phyloP scores from a whole-genome alignment of 2,797 vertebrate genomes.

The Scyliorhinus canicula region DNA sequence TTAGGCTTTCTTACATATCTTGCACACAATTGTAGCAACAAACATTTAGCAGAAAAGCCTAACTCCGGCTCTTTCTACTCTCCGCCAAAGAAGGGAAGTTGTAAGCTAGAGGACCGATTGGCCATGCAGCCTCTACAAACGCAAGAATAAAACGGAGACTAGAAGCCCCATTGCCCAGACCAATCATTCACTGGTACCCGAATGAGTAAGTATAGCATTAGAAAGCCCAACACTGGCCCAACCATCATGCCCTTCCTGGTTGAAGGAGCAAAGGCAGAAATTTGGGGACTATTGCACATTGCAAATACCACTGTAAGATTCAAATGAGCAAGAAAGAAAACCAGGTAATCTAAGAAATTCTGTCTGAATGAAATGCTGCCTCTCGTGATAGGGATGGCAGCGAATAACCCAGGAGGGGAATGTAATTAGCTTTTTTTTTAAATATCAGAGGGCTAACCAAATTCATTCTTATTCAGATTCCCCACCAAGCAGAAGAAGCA shows the following conservation, averaged over 20 bases:
- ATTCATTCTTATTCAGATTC: background rate
- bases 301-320: background rate
- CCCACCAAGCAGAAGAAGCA: background rate
- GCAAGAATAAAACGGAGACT: background rate
- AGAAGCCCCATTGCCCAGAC: background rate
- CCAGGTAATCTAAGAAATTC: background rate
- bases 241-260: background rate
- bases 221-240: background rate
- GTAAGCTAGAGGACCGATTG: background rate
- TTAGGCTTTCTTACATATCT: background rate
- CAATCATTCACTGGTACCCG: background rate
- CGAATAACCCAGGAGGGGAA: background rate
- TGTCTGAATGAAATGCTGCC: background rate
- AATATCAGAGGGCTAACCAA: slow-evolving; percentile 6
- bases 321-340: background rate
- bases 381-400: slow-evolving; percentile 22
- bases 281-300: background rate
- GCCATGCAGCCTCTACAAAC: background rate
- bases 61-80: background rate
- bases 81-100: background rate
- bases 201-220: background rate
- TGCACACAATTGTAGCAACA: background rate
- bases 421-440: background rate
- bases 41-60: background rate
- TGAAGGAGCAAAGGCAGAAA: background rate